Conservation (phyloP, 2,888 invertebrate species). For the Neoascia interrupta region DNA sequence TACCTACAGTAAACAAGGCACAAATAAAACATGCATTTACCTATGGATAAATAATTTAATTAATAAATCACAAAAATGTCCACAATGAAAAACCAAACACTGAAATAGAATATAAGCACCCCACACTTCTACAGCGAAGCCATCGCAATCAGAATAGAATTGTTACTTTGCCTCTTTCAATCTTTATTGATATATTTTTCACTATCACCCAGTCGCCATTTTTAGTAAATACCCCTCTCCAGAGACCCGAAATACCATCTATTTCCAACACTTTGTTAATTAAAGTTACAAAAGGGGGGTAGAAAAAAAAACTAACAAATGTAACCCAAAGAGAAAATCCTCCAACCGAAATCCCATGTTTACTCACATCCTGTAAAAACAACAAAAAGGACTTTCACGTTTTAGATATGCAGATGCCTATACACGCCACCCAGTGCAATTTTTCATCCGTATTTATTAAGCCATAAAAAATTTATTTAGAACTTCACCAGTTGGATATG, state of each 20-base stretch:
- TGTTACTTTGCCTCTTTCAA: constrained; percentile 16
- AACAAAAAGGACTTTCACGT: constrained; percentile 2
- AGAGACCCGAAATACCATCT: not conserved
- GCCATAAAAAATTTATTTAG: constrained; percentile 52
- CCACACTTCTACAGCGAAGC: not conserved
- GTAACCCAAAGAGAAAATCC: not conserved
- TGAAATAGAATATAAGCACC: not conserved
- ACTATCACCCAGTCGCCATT: constrained; percentile 11
- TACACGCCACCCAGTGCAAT: not conserved
- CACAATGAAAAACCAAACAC: not conserved
- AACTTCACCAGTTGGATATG: constrained; percentile 60
- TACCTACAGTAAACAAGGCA: not conserved
- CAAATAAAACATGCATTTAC: not conserved
- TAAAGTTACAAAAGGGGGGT: constrained; percentile 65
- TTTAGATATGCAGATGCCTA: constrained; percentile 23
- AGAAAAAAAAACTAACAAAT: not conserved
- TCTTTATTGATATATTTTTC: not conserved
- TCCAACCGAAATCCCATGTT: constrained; percentile 46
- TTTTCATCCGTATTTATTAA: constrained; percentile 51
- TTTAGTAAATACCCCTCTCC: constrained; percentile 9
- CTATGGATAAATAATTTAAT: not conserved
- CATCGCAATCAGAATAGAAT: constrained; percentile 46
- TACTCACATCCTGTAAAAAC: constrained; percentile 15
- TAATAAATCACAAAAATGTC: constrained; percentile 3
- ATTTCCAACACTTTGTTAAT: constrained; percentile 61